Base-by-base conservation (phyloP, 2,797 vertebrate genomes). In the Muraenolepis orangiensis region DNA sequence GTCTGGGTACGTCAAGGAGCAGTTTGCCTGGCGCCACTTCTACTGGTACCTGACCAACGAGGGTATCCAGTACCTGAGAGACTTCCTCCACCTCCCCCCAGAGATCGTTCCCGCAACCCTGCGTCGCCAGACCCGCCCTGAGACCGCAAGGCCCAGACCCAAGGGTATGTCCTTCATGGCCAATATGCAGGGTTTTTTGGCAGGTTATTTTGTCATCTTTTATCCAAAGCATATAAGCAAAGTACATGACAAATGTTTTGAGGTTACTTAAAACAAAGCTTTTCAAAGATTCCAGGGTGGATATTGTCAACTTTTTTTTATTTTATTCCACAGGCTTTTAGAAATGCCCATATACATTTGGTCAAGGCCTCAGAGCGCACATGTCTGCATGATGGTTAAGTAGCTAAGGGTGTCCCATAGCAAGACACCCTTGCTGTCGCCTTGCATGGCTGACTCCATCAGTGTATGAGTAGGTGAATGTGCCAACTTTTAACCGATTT, bases 31-130 rank as follows among this genome's bases (percentile, higher is more conserved):
- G 98, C 97, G 98, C 80, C 98, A 99, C 77, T 99, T 98, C 82
- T 99, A 99, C 88, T 99, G 98, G 98, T 99, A 99, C 81, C 95
- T 99, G 81, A 99, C 98, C 86, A 99, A 99, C 2, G 98, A 99
- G 87, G 98, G 98, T 64, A 99, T 99, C 90, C 98, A 99, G 93
- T 99, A 99, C 80, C 93, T 99, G 89, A 95, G 97, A 0, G 97
- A 99, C 89, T 99, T 98, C 90, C 95, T 99, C 6, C 98, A 99
- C 84, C 93, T 99, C 14, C 98, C 98, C 57, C 97, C 97, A 0
- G 98, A 99, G 92, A 99, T 99, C 0, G 98, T 99, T 74, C 98
- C 98, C 0, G 98, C 98, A 30, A 99, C 98, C 30, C 88, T 99
- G 81, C 96, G 98, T 73, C 95, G 98, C 30, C 94, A 95, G 92